Evolutionary conservation across 92 coral and sea anemone genomes (phyloP).

Genomic region (Phenganax subtilis): DNA sequence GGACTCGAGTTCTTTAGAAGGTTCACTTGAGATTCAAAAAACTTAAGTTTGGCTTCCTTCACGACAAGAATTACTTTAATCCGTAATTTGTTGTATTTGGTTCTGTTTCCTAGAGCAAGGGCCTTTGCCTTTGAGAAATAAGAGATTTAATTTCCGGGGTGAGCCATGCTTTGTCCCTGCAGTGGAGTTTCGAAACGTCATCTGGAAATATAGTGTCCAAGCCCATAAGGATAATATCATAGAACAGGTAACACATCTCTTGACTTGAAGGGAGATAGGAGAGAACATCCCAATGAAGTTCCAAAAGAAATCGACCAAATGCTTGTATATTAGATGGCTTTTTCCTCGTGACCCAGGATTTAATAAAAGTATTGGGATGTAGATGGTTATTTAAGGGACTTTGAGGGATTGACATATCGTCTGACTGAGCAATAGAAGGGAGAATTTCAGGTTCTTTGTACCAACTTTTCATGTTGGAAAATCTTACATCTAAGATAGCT

Average conservation of each 20-base stretch:
- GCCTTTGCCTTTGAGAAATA: not conserved
- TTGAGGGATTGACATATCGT: no score
- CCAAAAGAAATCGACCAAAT: no score
- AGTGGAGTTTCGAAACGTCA: not conserved
- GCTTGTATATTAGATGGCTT: no score
- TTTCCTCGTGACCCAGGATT: no score
- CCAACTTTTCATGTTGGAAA: no score
- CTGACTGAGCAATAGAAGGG: no score
- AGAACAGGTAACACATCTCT: not conserved
- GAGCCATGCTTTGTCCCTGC: not conserved
- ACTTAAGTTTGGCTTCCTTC: not conserved
- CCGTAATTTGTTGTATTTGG: not conserved
- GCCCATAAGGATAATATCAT: not conserved
- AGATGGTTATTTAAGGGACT: no score
- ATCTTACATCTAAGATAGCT: not conserved
- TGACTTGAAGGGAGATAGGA: not conserved
- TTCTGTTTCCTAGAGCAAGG: not conserved
- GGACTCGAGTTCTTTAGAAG: not conserved
- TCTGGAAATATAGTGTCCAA: not conserved
- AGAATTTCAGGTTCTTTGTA: no score
- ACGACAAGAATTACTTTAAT: not conserved
- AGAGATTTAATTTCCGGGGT: no score
- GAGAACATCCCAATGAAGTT: no score
- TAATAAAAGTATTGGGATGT: no score
- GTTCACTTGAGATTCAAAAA: not conserved